Percentiles rank a stretch among this genome's conserved stretches.
Evolutionary conservation across 1,140 invertebrate species (phyloP).

Genomic region (Drosophila prosaltans): DNA sequence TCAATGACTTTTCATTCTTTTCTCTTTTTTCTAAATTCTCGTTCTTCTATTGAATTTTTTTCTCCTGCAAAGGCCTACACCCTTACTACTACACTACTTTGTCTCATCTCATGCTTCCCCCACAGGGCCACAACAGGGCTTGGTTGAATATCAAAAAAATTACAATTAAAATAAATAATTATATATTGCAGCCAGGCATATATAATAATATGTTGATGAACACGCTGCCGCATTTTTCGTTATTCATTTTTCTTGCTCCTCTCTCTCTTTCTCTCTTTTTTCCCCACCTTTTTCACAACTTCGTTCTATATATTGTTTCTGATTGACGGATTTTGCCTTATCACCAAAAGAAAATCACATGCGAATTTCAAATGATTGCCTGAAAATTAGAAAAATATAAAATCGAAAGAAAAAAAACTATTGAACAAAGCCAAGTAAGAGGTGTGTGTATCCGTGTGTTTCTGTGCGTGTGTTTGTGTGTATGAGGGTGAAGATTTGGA

Average conservation of each 20-base stretch:
- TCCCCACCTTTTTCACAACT: conserved; percentile 20
- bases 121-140: conserved; percentile 37
- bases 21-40: conserved; percentile 40
- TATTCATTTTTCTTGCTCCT: conserved; percentile 12
- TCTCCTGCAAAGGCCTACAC: conserved; percentile 19
- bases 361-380: conserved; percentile 28
- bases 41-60: conserved; percentile 1
- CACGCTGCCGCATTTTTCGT: conserved; percentile 1
- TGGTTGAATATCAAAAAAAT: conserved; percentile 51
- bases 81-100: not conserved
- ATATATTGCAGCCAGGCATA: conserved; percentile 45
- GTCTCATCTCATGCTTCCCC: conserved; percentile 44
- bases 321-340: conserved; percentile 20
- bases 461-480: conserved; percentile 9
- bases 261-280: conserved; percentile 8
- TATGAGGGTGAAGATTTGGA: not conserved
- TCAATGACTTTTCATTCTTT: conserved; percentile 29
- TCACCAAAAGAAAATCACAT: conserved; percentile 20
- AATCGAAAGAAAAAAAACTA: conserved; percentile 33
- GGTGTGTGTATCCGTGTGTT: not conserved
- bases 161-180: conserved; percentile 74
- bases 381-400: conserved; percentile 20
- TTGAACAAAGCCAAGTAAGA: conserved; percentile 37
- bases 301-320: conserved; percentile 26
- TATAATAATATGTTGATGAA: conserved; percentile 3